Percentiles rank a stretch among this genome's conserved stretches.
These are phyloP conservation scores for Harpagoxenus sublaevis DNA, from an alignment of 2,888 invertebrate species.

Conservation along the genomic window DNA sequence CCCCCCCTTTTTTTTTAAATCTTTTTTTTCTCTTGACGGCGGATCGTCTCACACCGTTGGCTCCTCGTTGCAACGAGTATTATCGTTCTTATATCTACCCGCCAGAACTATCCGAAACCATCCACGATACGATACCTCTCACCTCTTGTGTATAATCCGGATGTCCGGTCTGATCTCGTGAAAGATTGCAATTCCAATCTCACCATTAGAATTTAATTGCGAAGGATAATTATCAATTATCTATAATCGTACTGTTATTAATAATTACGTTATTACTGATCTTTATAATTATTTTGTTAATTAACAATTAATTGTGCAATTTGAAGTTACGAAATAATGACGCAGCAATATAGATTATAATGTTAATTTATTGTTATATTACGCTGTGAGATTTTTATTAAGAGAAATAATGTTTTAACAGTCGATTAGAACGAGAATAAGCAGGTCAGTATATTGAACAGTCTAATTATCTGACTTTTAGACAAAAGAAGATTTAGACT, in stretches of 20 bases:
- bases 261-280: constrained; percentile 4
- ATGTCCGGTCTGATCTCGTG: constrained; percentile 66
- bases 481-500: neutral
- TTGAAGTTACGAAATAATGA: constrained; percentile 4
- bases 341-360: neutral
- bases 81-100: constrained; percentile 56
- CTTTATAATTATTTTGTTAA: constrained; percentile 1
- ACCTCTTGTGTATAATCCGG: constrained; percentile 39
- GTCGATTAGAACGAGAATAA: neutral
- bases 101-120: constrained; percentile 42
- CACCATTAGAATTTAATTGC: constrained; percentile 5
- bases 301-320: neutral
- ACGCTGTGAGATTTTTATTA: neutral
- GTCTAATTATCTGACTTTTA: neutral
- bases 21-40: constrained; percentile 53
- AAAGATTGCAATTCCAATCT: constrained; percentile 20
- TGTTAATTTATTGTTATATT: constrained; percentile 4
- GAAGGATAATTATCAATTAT: constrained; percentile 25
- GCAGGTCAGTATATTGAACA: neutral
- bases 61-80: constrained; percentile 71
- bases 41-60: constrained; percentile 71
- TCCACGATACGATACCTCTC: constrained; percentile 25
- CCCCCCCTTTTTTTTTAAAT: neutral
- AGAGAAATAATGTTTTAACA: neutral
- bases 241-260: constrained; percentile 2